These are phyloP conservation scores for Perodicticus potto DNA, from an alignment of 2,797 vertebrate species.

Conservation along the genomic window DNA sequence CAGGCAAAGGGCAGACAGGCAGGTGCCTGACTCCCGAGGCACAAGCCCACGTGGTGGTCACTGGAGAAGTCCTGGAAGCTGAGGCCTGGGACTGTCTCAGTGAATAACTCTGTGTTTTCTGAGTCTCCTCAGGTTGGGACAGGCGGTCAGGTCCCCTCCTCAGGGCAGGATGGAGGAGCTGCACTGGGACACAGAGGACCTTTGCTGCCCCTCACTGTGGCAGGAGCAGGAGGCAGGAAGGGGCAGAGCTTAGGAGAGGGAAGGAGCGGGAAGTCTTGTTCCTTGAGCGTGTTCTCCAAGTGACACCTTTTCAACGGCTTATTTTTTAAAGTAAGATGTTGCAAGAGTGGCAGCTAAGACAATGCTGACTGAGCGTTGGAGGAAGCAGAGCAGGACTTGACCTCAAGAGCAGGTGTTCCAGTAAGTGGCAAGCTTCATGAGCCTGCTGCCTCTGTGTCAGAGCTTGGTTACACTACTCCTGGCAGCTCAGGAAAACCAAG, in stretches of 20 bases:
- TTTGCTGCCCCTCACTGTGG: not conserved
- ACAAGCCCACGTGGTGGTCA: not conserved
- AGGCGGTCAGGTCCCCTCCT: not conserved
- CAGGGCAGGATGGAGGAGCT: not conserved
- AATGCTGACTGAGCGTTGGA: not conserved
- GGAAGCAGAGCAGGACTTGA: not conserved
- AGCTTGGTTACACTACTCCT: not conserved
- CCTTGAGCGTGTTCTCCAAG: not conserved
- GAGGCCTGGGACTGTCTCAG: not conserved
- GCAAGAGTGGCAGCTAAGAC: not conserved
- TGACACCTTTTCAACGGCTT: not conserved
- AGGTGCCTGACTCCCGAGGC: not conserved
- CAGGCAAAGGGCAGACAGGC: too few relatives aligned
- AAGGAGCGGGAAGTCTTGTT: too few relatives aligned
- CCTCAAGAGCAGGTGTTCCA: not conserved
- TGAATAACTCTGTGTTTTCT: not conserved
- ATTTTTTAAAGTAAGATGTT: not conserved
- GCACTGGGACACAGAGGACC: not conserved
- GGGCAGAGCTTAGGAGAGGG: not conserved
- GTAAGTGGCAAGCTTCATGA: not conserved
- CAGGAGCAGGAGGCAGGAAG: not conserved
- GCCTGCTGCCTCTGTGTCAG: not conserved
- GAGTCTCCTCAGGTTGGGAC: not conserved
- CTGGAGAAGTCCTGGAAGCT: not conserved
- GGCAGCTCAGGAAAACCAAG: not conserved